Evolutionary conservation across 2,797 vertebrate species (phyloP).

Genomic region (Valencia hispanica): DNA sequence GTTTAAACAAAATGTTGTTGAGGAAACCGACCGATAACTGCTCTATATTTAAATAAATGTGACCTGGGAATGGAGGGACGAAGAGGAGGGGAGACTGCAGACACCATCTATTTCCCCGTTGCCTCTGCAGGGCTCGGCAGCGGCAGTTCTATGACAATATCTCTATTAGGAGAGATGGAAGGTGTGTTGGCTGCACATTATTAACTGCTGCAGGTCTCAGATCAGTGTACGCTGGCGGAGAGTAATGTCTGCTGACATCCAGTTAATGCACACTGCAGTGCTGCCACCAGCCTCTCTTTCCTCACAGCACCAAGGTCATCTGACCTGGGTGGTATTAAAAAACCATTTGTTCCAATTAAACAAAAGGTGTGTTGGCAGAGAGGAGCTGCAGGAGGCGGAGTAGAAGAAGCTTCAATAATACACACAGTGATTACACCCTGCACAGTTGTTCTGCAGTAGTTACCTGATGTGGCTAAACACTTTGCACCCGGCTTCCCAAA

Average conservation of each 20-base stretch:
- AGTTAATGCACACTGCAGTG: conserved; percentile 59
- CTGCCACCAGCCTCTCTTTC: conserved; percentile 28
- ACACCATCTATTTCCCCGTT: not conserved
- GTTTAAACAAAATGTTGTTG: not conserved
- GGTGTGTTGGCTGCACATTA: conserved; percentile 68
- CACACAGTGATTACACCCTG: not conserved
- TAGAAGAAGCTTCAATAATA: conserved; percentile 31
- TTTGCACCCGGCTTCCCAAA: too few species aligned
- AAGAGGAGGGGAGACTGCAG: not conserved
- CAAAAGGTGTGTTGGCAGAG: conserved; percentile 45
- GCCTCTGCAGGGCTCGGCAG: conserved; percentile 51
- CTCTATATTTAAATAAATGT: conserved; percentile 4
- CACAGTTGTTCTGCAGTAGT: not conserved
- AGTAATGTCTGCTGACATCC: conserved; percentile 63
- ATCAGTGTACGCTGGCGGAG: conserved; percentile 52
- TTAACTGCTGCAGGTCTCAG: conserved; percentile 70
- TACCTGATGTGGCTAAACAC: not conserved
- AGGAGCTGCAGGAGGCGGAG: conserved; percentile 18
- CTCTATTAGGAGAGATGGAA: conserved; percentile 81
- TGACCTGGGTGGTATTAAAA: conserved; percentile 71
- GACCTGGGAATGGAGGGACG: not conserved
- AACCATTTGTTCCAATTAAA: conserved; percentile 74
- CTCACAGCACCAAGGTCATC: conserved; percentile 71
- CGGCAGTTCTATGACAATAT: conserved; percentile 74
- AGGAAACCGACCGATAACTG: not conserved